These are phyloP conservation scores for Pristiophorus japonicus DNA, from an alignment of 2,113 vertebrate genomes.

Conservation along the genomic window DNA sequence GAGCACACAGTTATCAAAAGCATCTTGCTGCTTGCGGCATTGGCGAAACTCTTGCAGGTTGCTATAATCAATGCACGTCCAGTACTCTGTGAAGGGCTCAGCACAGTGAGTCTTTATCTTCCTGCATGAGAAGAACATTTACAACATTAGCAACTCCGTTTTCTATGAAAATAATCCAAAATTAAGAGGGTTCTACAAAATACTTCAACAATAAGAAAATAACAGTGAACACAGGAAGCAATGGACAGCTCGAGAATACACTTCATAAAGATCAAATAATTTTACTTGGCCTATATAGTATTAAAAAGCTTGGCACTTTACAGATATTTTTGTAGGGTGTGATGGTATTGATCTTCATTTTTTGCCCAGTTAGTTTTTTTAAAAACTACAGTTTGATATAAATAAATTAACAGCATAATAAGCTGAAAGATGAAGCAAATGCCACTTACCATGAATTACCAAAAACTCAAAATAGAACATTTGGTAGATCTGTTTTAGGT, in stretches of 20 bases:
- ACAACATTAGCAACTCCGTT: not conserved
- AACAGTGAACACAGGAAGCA: not conserved
- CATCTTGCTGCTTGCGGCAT: constrained; percentile 77
- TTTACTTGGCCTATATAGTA: not conserved
- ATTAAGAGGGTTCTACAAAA: not conserved
- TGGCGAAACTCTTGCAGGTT: constrained; percentile 62
- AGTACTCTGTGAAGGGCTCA: constrained; percentile 88
- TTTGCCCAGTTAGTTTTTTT: too few species aligned
- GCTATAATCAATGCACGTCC: constrained; percentile 84
- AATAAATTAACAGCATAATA: not conserved
- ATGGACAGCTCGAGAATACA: not conserved
- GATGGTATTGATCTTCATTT: too few species aligned
- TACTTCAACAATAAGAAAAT: not conserved
- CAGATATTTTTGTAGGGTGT: too few species aligned
- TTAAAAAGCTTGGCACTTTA: too few species aligned
- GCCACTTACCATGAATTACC: too few species aligned
- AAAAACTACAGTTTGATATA: not conserved
- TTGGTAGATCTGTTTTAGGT: too few species aligned
- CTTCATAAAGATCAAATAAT: not conserved
- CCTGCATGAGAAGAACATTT: constrained; percentile 52
- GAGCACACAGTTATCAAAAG: constrained; percentile 88
- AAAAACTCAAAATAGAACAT: too few species aligned
- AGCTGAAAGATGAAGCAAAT: not conserved
- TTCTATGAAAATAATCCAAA: not conserved
- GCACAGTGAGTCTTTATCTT: constrained; percentile 83